phyloP scores from a whole-genome alignment of 92 coral and sea anemone genomes.

The Palythoa heliodiscus region DNA sequence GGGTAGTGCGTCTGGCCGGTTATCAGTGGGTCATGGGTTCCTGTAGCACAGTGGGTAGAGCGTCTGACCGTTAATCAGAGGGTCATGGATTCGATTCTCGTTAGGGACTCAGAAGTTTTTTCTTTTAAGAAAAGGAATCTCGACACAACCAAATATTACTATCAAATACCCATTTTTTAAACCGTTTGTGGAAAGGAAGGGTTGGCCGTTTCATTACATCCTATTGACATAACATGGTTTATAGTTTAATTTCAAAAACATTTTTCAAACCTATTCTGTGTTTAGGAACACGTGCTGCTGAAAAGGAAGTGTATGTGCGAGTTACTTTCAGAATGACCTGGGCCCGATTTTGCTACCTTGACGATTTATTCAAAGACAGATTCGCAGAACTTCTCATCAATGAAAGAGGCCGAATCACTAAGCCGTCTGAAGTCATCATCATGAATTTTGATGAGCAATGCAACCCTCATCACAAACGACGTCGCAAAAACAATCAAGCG shows the following conservation, averaged over 20 bases:
- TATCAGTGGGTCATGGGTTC: too few relatives aligned
- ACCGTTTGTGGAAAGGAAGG: too few relatives aligned
- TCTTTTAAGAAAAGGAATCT: too few relatives aligned
- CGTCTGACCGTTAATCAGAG: too few relatives aligned
- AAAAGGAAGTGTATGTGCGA: conserved; percentile 45
- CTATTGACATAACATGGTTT: background rate
- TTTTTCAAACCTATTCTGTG: background rate
- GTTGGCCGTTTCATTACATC: conserved; percentile 56
- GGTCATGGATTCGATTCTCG: too few relatives aligned
- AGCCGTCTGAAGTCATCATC: conserved; percentile 21
- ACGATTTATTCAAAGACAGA: conserved; percentile 55
- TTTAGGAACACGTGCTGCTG: background rate
- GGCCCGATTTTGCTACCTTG: conserved; percentile 60
- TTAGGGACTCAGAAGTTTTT: too few relatives aligned
- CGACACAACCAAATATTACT: too few relatives aligned
- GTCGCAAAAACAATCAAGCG: conserved; percentile 14
- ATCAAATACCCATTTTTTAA: too few relatives aligned
- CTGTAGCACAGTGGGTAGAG: too few relatives aligned
- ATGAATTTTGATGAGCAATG: conserved; percentile 16
- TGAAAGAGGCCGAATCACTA: conserved; percentile 13
- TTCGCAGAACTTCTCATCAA: conserved; percentile 58
- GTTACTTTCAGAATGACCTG: conserved; percentile 54
- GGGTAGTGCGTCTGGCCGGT: too few relatives aligned
- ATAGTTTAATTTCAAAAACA: background rate
- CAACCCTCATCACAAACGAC: background rate